Percentiles rank a stretch among this genome's conserved stretches.
These are phyloP conservation scores for Tetanocera ferruginea DNA, from an alignment of 2,888 invertebrate genomes.

Conservation along the genomic window DNA sequence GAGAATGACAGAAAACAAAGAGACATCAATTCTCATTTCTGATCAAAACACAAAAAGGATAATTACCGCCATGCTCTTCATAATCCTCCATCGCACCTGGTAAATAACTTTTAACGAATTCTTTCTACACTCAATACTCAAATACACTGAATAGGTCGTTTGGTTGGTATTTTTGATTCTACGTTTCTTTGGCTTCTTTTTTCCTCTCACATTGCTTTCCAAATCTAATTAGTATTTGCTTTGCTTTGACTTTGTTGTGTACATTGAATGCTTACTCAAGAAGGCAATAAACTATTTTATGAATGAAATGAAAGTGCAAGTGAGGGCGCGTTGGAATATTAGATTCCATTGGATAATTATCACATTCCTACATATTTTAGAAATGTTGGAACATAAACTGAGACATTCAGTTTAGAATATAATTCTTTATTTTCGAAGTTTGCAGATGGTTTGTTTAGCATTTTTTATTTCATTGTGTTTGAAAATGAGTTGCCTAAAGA, in stretches of 20 bases:
- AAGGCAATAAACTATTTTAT: not conserved
- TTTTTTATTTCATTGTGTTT: too few relatives aligned
- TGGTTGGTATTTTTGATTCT: not conserved
- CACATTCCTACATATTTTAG: not conserved
- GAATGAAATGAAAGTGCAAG: conserved; percentile 3
- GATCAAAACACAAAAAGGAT: conserved; percentile 24
- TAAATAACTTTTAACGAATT: conserved; percentile 14
- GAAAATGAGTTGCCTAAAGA: too few relatives aligned
- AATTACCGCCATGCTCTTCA: conserved; percentile 60
- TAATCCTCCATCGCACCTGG: conserved; percentile 61
- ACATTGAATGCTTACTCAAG: too few relatives aligned
- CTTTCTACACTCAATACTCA: not conserved
- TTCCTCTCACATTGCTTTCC: conserved; percentile 29
- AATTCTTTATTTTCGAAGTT: too few relatives aligned
- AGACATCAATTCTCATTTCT: conserved; percentile 49
- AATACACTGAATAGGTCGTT: not conserved
- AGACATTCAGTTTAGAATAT: too few relatives aligned
- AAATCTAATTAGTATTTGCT: conserved; percentile 64
- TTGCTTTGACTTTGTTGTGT: not conserved
- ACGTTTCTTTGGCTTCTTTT: conserved; percentile 56
- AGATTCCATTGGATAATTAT: not conserved
- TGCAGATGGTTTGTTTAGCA: too few relatives aligned
- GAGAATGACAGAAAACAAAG: conserved; percentile 49
- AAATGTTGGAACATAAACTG: not conserved
- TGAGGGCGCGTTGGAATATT: too few relatives aligned